phyloP scores from a whole-genome alignment of 2,888 invertebrate genomes.

The Rhagonycha fulva region DNA sequence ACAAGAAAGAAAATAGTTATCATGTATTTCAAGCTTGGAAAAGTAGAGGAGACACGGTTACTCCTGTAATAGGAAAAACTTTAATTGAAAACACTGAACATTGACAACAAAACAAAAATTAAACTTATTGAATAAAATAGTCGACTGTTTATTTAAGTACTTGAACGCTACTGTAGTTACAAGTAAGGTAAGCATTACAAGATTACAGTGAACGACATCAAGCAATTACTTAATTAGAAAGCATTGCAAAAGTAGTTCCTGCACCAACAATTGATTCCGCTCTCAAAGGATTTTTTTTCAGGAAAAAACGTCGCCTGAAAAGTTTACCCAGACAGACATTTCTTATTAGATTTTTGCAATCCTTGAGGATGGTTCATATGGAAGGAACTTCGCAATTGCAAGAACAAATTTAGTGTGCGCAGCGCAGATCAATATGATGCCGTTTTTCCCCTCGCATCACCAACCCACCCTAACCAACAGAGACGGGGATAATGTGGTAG shows the following conservation, averaged over 20 bases:
- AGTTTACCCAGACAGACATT: slow-evolving; percentile 31
- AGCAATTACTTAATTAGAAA: slow-evolving; percentile 11
- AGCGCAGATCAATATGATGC: slow-evolving; percentile 46
- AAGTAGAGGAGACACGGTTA: not conserved
- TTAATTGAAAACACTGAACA: not conserved
- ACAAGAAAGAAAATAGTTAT: not conserved
- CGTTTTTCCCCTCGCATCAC: slow-evolving; percentile 27
- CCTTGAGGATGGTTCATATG: slow-evolving; percentile 37
- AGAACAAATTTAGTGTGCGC: slow-evolving; percentile 38
- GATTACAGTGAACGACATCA: not conserved
- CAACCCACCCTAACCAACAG: slow-evolving; percentile 31
- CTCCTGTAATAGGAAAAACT: not conserved
- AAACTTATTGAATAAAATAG: not conserved
- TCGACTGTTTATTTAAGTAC: not conserved
- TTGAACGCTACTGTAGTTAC: not conserved
- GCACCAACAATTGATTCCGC: not conserved
- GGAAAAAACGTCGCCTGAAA: slow-evolving; percentile 11
- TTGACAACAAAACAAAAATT: not conserved
- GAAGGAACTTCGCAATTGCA: slow-evolving; percentile 36
- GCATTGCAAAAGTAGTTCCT: not conserved
- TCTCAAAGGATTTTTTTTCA: slow-evolving; percentile 1
- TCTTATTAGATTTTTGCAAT: slow-evolving; percentile 36
- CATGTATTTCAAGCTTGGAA: not conserved
- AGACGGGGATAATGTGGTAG: slow-evolving; percentile 37
- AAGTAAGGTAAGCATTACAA: not conserved